Base-by-base conservation (phyloP, 2,797 vertebrate species). In the Danio choprae region DNA sequence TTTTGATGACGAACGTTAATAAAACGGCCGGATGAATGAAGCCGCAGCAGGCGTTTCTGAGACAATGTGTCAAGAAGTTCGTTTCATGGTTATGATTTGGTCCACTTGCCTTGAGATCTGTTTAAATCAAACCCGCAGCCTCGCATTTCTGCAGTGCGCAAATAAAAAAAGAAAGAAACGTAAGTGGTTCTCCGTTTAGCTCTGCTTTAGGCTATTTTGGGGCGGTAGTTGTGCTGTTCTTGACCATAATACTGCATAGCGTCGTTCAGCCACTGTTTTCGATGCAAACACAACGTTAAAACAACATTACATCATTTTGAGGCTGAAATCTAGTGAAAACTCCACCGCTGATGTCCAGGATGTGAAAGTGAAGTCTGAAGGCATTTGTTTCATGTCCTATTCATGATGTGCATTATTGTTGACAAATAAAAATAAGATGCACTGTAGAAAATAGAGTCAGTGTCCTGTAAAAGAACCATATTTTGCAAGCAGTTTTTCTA, bases 401-500 rank as follows among this genome's bases (percentile, higher is more conserved):
- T 48, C 53, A 43, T 55, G 15, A 67, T 40, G 68, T 69, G 46
- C 36, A 67, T 70, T 59, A 60, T 74, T 29, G 29, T 29, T 78
- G 56, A 48, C 59, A 80, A 63, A 38, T 15, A 40, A 36, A 76
- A 72, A 36, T 50, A 16, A 59, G 67, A 79, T 13, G 75, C 75
- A 72, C 63, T 55, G 58, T 36, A 63, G 69, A 81, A 29, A 73
- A 76, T 6, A 50, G 65, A 78, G 59, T 53, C 12, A 48, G 43
- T 15, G 60, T 70, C 80, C 36, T 13, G 88, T 86, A 84, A 89
- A 70, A 48, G 87, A 83, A 87, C 87, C 86, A 88, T 89, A 89
- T 87, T 91, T 83, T 87, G 86, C 86, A 83, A 90, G 88, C 90
- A 86, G 82, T 89, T 89, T 48, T 87, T 87, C 75, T 80, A 79